Base-by-base conservation (phyloP, 2,797 vertebrate genomes). In the Bradypodion pumilum region DNA sequence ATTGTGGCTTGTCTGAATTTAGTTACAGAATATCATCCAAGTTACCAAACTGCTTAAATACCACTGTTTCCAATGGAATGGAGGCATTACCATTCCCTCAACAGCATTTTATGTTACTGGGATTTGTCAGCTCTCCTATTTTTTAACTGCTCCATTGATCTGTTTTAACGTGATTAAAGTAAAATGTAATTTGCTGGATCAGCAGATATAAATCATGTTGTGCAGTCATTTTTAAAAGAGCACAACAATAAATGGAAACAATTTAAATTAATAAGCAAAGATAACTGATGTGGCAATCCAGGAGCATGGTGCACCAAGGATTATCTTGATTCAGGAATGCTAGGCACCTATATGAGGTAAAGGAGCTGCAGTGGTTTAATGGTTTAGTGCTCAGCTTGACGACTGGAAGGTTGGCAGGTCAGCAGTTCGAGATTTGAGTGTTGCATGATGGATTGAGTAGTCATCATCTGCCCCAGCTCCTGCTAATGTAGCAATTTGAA, bases 251-350 rank as follows among this genome's bases (percentile, higher is more conserved):
- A 82, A 81, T 84, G 69, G 75, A 84, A 89, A 88, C 89, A 40
- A 88, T 89, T 94, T 91, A 93, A 91, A 87, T 35, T 25, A 90
- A 44, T 70, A 89, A 89, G 82, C 74, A 85, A 88, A 59, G 56
- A 75, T 80, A 66, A 92, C 90, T 88, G 80, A 87, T 74, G 62
- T 75, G 85, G 49, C 82, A 89, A 91, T 86, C 74, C 89, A 88
- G 85, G 29, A 42, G 25, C 74, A 74, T 42, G 65, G 29, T 27
- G 37, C 56, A 52, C 62, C 4, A 80, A 32, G 35, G 72, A 23
- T 16, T 66, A 80, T 40, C 40, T 82, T 66, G 29, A 29, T 46
- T 75, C 19, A 65, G 16, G 29, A 75, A 35, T 62, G 62, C 70
- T 49, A 89, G 63, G 70, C 66, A 70, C 62, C 78, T 87, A 32